Base-by-base conservation (phyloP, 2,797 vertebrate species). In the Halcyon smyrnensis region DNA sequence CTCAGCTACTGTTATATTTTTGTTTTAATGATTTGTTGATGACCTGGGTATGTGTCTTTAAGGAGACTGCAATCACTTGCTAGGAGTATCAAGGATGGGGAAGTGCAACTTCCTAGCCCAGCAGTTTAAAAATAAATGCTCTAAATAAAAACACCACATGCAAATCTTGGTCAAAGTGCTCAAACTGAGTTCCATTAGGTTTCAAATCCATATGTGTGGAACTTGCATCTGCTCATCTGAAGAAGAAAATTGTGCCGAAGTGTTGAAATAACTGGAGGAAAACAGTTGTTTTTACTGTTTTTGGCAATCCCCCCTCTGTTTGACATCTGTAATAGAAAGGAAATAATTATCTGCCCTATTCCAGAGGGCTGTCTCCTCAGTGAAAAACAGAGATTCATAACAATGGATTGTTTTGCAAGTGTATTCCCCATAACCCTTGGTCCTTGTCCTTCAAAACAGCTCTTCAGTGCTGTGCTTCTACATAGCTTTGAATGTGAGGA, bases 281-380 rank as follows among this genome's bases (percentile, higher is more conserved):
- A 80, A 67, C 27, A 46, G 23, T 79, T 89, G 50, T 19, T 92
- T 84, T 70, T 82, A 24, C 46, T 68, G 24, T 1, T 81, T 83
- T 93, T 89, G 93, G 62, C 74, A 89, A 39, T n/a, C 27, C 30
- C 21, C 8, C 1, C 21, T 51, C 63, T 2, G 4, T 73, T 79
- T 67, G 87, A 37, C 90, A 95, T 96, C 84, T 92, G 94, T 62
- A 94, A 12, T 4, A 87, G 50, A 93, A 78, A 91, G 77, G 75
- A 95, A 96, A 39, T 86, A 87, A 82, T 94, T 34, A 84, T 30
- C 48, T 78, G 75, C 68, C 56, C 39, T 37, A 1, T 54, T 77
- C 67, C 83, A 81, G 81, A 76, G 84, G 65, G 27, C 70, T 81
- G 56, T 80, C 50, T 78, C 36, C 60, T 86, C 84, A 23, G 37